Evolutionary conservation across 2,888 invertebrate species (phyloP).

Genomic region (Thymelicus sylvestris): DNA sequence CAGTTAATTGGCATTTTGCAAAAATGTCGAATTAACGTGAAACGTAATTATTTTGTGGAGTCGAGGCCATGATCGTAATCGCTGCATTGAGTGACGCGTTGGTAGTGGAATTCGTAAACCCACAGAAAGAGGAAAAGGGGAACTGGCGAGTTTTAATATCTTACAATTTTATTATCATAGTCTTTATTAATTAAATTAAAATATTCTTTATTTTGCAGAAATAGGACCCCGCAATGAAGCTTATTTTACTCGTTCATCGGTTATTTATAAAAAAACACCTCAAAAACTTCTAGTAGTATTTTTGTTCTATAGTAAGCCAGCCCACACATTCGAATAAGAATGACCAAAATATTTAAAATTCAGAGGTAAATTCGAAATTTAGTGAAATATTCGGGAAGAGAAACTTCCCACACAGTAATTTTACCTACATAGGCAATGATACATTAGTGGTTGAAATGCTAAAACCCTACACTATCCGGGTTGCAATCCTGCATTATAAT

Average conservation of each 20-base stretch:
- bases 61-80: conserved; percentile 24
- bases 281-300: background rate
- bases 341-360: conserved; percentile 6
- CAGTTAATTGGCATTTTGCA: conserved; percentile 43
- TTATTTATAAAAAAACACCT: too few species aligned
- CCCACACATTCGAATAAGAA: background rate
- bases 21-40: conserved; percentile 36
- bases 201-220: too few species aligned
- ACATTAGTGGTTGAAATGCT: too few species aligned
- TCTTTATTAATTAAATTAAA: too few species aligned
- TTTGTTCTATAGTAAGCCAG: background rate
- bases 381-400: background rate
- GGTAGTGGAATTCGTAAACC: conserved; percentile 37
- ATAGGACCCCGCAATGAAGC: too few species aligned
- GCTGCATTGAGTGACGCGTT: conserved; percentile 28
- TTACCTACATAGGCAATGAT: too few species aligned
- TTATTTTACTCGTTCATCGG: too few species aligned
- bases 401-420: background rate
- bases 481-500: too few species aligned
- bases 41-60: conserved; percentile 27
- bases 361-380: background rate
- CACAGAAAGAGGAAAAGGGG: conserved; percentile 18
- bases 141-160: background rate
- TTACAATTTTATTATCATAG: too few species aligned
- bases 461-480: too few species aligned